Percentiles rank a stretch among this genome's conserved stretches.
Evolutionary conservation across 1,140 invertebrate species (phyloP).

Genomic region (Rhopalosiphum maidis): DNA sequence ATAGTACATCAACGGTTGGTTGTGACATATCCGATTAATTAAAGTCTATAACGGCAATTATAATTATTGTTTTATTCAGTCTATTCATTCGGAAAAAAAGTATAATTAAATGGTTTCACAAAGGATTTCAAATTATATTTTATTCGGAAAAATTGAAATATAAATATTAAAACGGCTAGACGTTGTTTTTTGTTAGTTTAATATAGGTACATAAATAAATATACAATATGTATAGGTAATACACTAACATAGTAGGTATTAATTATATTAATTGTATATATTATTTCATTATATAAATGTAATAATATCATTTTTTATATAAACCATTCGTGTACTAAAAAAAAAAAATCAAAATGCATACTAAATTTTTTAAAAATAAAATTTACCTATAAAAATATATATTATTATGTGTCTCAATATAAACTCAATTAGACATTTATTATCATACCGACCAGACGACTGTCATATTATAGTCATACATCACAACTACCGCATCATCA

Average conservation of each 20-base stretch:
- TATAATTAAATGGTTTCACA: slow-evolving; percentile 20
- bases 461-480: not conserved
- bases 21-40: slow-evolving; percentile 44
- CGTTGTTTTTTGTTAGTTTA: not conserved
- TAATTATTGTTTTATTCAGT: slow-evolving; percentile 17
- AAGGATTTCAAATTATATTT: slow-evolving; percentile 25
- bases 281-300: not conserved
- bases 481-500: not conserved
- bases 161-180: not conserved
- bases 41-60: slow-evolving; percentile 31
- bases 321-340: not conserved
- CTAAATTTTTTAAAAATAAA: not conserved
- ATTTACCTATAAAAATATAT: not conserved
- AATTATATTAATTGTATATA: not conserved
- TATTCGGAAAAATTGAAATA: slow-evolving; percentile 1
- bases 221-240: not conserved
- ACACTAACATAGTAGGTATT: not conserved
- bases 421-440: not conserved
- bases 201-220: slow-evolving; percentile 1
- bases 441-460: not conserved
- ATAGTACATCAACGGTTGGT: not conserved
- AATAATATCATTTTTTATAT: not conserved
- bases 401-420: not conserved
- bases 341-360: not conserved
- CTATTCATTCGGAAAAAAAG: slow-evolving; percentile 6